A percentile compares a stretch with the other conserved stretches of the same genome.
Evolutionary conservation across 2,888 invertebrate species (phyloP).

Genomic region (Hyles lineata): DNA sequence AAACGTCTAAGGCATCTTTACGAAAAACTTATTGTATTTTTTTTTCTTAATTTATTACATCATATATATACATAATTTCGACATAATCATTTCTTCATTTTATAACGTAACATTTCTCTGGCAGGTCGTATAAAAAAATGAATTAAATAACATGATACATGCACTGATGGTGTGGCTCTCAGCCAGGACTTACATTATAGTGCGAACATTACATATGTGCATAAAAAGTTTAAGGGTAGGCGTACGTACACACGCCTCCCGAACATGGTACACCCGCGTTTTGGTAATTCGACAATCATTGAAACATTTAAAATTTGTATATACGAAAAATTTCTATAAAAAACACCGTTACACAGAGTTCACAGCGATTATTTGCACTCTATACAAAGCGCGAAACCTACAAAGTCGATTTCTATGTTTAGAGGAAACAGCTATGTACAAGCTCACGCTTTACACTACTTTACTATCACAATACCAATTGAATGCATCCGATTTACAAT

Average conservation of each 20-base stretch:
- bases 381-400: slow-evolving; percentile 42
- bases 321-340: slow-evolving; percentile 54
- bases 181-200: slow-evolving; percentile 66
- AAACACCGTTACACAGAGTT: slow-evolving; percentile 44
- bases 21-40: slow-evolving; percentile 81
- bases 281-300: slow-evolving; percentile 79
- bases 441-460: slow-evolving; percentile 51
- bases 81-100: slow-evolving; percentile 72
- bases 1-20: slow-evolving; percentile 77
- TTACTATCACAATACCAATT: slow-evolving; percentile 63
- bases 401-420: slow-evolving; percentile 36
- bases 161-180: slow-evolving; percentile 47
- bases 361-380: slow-evolving; percentile 5
- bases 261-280: slow-evolving; percentile 46
- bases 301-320: slow-evolving; percentile 54
- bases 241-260: slow-evolving; percentile 58
- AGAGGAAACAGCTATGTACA: slow-evolving; percentile 57
- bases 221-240: slow-evolving; percentile 38
- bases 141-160: slow-evolving; percentile 49
- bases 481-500: slow-evolving; percentile 29
- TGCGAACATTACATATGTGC: slow-evolving; percentile 17
- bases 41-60: slow-evolving; percentile 82
- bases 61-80: slow-evolving; percentile 84
- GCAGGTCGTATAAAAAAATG: slow-evolving; percentile 71
- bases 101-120: slow-evolving; percentile 77